These are phyloP conservation scores for Drosophila teissieri DNA, from an alignment of 1,140 invertebrate genomes.

Conservation along the genomic window DNA sequence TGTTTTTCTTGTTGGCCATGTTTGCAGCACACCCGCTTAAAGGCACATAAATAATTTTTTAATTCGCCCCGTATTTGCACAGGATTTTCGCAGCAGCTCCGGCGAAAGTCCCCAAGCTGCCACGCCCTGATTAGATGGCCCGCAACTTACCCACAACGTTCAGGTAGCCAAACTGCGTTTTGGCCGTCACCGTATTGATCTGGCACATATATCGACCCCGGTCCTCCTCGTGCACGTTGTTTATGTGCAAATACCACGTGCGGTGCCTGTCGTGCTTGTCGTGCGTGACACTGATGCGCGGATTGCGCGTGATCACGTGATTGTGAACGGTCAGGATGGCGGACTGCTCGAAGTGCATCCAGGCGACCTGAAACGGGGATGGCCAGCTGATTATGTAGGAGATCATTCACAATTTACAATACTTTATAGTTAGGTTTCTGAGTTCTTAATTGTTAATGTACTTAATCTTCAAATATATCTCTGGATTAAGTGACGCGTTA, in stretches of 20 bases:
- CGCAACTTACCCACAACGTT: constrained; percentile 94
- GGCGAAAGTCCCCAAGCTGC: constrained; percentile 4
- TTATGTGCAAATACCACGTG: constrained; percentile 96
- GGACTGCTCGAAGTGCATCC: constrained; percentile 97
- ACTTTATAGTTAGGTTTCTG: no score
- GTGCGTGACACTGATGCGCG: constrained; percentile 94
- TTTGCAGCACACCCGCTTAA: constrained; percentile 47
- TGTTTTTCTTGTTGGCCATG: constrained; percentile 16
- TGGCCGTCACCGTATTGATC: constrained; percentile 96
- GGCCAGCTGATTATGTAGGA: no score
- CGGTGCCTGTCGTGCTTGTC: constrained; percentile 90
- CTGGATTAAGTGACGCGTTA: no score
- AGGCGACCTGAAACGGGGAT: constrained; percentile 91
- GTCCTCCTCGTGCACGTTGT: constrained; percentile 95
- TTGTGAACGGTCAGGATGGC: constrained; percentile 96
- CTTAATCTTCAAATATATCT: no score
- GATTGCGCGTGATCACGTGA: constrained; percentile 96
- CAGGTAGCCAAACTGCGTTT: constrained; percentile 96
- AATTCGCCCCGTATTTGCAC: constrained; percentile 69
- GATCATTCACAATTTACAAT: no score
- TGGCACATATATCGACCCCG: constrained; percentile 97
- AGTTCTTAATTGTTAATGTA: no score
- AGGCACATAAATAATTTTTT: constrained; percentile 79
- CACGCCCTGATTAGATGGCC: constrained; percentile 54
- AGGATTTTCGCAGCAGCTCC: constrained; percentile 44